Conservation (phyloP, 2,113 vertebrate species). For the Seriola quinqueradiata region DNA sequence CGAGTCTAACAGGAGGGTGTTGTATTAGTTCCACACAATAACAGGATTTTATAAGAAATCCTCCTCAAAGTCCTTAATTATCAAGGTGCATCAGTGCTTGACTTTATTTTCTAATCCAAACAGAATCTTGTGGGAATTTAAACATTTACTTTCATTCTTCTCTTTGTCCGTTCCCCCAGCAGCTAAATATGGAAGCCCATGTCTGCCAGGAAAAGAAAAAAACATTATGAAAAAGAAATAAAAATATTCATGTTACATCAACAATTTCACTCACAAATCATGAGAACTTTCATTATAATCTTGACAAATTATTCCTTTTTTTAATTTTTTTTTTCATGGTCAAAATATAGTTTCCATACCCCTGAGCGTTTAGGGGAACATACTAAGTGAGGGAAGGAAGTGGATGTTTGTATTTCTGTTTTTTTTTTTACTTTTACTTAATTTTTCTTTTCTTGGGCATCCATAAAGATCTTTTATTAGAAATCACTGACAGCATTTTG, state of each 20-base stretch:
- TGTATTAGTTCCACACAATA: slow-evolving; percentile 8
- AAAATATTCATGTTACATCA: background rate
- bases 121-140: slow-evolving; percentile 1
- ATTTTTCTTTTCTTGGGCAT: background rate
- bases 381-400: background rate
- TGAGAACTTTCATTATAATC: background rate
- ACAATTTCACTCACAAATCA: background rate
- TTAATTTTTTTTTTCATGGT: background rate
- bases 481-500: background rate
- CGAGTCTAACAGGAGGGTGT: background rate
- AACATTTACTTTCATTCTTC: slow-evolving; percentile 3
- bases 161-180: background rate
- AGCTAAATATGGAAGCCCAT: background rate
- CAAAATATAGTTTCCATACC: background rate
- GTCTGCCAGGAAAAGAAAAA: background rate
- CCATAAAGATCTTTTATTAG: background rate
- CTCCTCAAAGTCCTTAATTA: slow-evolving; percentile 4
- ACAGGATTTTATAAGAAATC: slow-evolving; percentile 14
- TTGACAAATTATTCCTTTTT: background rate
- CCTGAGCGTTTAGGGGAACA: background rate
- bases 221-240: background rate
- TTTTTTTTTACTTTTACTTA: background rate
- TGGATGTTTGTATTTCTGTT: background rate
- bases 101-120: slow-evolving; percentile 23
- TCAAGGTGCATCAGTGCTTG: background rate